These are phyloP conservation scores for Willisornis vidua DNA, from an alignment of 2,113 vertebrate species.

Conservation along the genomic window DNA sequence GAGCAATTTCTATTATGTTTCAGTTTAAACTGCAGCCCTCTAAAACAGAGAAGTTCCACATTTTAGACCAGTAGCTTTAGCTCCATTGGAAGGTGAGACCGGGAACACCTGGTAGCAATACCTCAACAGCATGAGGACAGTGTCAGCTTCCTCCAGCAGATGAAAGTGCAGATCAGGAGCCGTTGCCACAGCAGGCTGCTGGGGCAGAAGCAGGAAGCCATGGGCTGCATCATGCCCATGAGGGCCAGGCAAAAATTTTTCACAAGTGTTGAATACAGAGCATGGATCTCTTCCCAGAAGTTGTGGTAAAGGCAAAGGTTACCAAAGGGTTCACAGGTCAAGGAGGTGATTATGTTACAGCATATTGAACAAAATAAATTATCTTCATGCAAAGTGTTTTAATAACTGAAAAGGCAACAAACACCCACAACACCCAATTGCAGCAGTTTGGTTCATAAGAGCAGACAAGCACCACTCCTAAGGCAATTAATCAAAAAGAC, in stretches of 20 bases:
- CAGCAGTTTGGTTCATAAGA: not conserved
- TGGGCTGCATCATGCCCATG: not conserved
- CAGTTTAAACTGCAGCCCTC: not conserved
- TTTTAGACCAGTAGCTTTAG: not conserved
- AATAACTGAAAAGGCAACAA: not conserved
- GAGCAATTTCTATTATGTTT: not conserved
- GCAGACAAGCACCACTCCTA: not conserved
- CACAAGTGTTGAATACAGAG: not conserved
- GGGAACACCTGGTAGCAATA: not conserved
- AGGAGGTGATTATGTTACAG: not conserved
- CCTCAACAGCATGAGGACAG: not conserved
- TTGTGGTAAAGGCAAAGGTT: not conserved
- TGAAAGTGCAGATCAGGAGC: not conserved
- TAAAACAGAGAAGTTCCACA: rapidly evolving
- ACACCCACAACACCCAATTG: not conserved
- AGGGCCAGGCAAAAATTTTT: not conserved
- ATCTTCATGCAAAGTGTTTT: not conserved
- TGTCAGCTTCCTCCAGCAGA: not conserved
- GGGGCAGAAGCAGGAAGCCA: not conserved
- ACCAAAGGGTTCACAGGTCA: not conserved
- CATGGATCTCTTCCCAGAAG: not conserved
- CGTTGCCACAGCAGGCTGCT: rapidly evolving
- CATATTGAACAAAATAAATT: not conserved
- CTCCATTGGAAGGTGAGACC: not conserved
- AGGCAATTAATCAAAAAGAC: not conserved